These are phyloP conservation scores for Philereme transversata DNA, from an alignment of 2,888 invertebrate species.

Conservation along the genomic window DNA sequence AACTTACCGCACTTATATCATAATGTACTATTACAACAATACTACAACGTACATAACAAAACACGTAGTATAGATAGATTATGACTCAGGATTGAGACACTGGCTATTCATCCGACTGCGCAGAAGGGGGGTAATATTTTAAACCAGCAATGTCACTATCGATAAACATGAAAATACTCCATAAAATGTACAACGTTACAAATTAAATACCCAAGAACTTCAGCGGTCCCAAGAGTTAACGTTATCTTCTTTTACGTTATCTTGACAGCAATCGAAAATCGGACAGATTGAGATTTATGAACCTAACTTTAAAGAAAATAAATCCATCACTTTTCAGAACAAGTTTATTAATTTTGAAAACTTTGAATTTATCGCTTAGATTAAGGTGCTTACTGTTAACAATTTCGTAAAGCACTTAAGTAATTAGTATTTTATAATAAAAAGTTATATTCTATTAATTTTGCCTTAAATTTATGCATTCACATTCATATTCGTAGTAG, in stretches of 20 bases:
- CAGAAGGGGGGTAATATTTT: too few relatives aligned
- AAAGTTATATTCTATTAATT: not conserved
- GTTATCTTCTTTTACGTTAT: conserved; percentile 6
- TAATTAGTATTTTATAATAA: too few relatives aligned
- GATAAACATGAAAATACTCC: not conserved
- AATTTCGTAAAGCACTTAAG: too few relatives aligned
- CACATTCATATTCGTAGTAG: too few relatives aligned
- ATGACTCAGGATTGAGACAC: too few relatives aligned
- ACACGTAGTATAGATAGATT: too few relatives aligned
- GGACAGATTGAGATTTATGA: not conserved
- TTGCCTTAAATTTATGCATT: not conserved
- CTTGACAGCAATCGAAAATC: conserved; percentile 1
- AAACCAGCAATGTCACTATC: too few relatives aligned
- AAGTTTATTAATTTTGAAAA: not conserved
- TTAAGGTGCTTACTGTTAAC: too few relatives aligned
- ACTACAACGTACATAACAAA: too few relatives aligned
- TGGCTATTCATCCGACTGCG: too few relatives aligned
- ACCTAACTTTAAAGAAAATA: not conserved
- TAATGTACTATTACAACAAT: too few relatives aligned
- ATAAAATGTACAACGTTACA: not conserved
- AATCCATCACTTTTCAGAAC: not conserved
- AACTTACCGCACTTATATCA: too few relatives aligned
- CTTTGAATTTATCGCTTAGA: not conserved
- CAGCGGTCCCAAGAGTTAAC: not conserved
- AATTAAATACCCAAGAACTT: not conserved